Conservation (phyloP, 2,888 invertebrate species). For the Agonum fuliginosum region DNA sequence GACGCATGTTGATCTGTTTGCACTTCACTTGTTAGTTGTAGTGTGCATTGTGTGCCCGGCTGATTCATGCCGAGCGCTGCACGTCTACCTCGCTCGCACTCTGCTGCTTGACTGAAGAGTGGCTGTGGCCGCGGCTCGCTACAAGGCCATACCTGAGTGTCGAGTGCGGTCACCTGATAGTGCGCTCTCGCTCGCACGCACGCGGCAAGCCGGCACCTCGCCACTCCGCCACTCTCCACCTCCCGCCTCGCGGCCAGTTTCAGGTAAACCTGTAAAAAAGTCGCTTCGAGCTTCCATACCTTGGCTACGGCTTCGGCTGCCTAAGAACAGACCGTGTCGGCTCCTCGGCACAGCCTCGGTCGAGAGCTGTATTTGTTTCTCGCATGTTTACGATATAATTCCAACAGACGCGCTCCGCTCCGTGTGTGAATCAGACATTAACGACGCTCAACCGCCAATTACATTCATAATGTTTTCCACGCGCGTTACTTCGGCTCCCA, state of each 20-base stretch:
- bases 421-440: conserved; percentile 50
- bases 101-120: conserved; percentile 76
- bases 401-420: conserved; percentile 32
- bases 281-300: conserved; percentile 70
- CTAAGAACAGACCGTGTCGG: conserved; percentile 72
- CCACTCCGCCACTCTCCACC: conserved; percentile 64
- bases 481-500: conserved; percentile 45
- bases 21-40: neutral
- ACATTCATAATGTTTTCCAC: conserved; percentile 53
- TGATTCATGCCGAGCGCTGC: conserved; percentile 75
- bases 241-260: conserved; percentile 57
- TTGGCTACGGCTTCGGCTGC: conserved; percentile 70
- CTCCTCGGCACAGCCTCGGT: conserved; percentile 2
- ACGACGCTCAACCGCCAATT: conserved; percentile 51
- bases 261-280: conserved; percentile 68
- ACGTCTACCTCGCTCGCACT: conserved; percentile 78
- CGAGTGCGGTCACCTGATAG: conserved; percentile 69
- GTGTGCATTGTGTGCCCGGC: conserved; percentile 71
- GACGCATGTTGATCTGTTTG: conserved; percentile 62
- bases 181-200: conserved; percentile 68
- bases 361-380: conserved; percentile 26
- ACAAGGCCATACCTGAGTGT: conserved; percentile 70
- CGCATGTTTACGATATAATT: conserved; percentile 54
- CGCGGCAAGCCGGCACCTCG: conserved; percentile 63
- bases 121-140: conserved; percentile 73